phyloP scores from a whole-genome alignment of 2,113 vertebrate genomes.

The Aythya baeri region DNA sequence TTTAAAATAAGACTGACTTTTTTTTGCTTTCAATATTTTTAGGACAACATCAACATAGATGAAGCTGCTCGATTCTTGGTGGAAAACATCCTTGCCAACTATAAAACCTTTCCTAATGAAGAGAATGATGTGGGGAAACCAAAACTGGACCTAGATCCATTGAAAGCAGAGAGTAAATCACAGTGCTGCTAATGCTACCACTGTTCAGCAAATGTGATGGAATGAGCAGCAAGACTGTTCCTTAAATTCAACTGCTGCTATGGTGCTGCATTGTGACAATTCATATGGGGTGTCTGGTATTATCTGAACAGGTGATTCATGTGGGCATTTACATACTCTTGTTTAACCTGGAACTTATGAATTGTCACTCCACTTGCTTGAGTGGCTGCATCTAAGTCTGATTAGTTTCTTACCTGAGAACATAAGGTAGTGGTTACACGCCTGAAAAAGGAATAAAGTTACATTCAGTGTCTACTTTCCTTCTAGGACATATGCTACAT shows the following conservation, averaged over 20 bases:
- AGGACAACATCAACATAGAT: constrained; percentile 98
- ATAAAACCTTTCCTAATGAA: constrained; percentile 88
- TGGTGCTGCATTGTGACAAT: constrained; percentile 31
- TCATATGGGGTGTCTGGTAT: background rate
- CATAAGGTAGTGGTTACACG: constrained; percentile 61
- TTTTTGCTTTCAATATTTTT: background rate
- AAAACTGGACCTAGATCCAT: constrained; percentile 85
- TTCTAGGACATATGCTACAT: background rate
- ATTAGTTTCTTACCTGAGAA: background rate
- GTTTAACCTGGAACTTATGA: constrained; percentile 5
- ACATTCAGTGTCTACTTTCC: background rate
- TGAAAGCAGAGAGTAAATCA: constrained; percentile 87
- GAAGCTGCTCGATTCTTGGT: constrained; percentile 96
- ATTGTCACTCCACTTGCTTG: background rate
- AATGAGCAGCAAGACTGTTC: constrained; percentile 44
- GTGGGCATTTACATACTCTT: constrained; percentile 33
- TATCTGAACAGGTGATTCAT: background rate
- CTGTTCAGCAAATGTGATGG: background rate
- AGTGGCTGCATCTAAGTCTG: background rate
- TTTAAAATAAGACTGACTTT: background rate
- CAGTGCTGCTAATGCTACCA: constrained; percentile 89
- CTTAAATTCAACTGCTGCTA: constrained; percentile 5
- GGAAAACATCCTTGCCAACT: constrained; percentile 91
- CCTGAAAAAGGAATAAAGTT: constrained; percentile 32
- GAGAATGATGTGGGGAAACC: constrained; percentile 87